Percentiles rank a stretch among this genome's conserved stretches.
Evolutionary conservation across 2,888 invertebrate genomes (phyloP).

Genomic region (Chrysodeixis includens): DNA sequence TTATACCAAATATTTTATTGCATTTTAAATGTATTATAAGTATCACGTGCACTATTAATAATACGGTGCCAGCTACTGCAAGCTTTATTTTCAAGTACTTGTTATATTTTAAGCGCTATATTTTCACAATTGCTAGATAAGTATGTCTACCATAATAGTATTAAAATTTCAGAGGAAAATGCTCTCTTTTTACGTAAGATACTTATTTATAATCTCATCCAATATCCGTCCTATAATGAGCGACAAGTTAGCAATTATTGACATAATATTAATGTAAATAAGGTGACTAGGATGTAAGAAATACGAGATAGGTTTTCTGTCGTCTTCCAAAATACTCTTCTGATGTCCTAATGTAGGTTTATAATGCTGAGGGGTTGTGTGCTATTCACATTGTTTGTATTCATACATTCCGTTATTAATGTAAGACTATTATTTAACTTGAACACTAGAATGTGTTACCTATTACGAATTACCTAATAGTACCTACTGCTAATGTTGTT

Average conservation of each 20-base stretch:
- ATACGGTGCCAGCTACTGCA: neutral
- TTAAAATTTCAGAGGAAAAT: constrained; percentile 13
- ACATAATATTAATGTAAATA: constrained; percentile 59
- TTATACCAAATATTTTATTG: constrained; percentile 56
- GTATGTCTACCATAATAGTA: neutral
- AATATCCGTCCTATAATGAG: constrained; percentile 81
- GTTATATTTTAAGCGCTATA: neutral
- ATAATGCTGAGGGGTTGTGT: constrained; percentile 30
- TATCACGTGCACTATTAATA: constrained; percentile 37
- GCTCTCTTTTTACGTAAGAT: constrained; percentile 29
- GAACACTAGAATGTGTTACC: neutral
- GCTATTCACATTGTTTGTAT: constrained; percentile 14
- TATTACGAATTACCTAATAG: constrained; percentile 14
- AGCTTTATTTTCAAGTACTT: neutral
- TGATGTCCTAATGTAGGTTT: constrained; percentile 13
- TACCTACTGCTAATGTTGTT: constrained; percentile 12
- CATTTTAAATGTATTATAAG: constrained; percentile 33
- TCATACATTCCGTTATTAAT: constrained; percentile 49
- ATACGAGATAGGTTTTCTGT: constrained; percentile 19
- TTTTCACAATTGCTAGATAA: neutral
- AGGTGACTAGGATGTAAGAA: constrained; percentile 44
- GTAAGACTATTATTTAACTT: constrained; percentile 5
- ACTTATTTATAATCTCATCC: constrained; percentile 40
- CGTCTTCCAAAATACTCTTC: constrained; percentile 56
- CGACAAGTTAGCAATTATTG: constrained; percentile 66